Evolutionary conservation across 2,888 invertebrate genomes (phyloP).

Genomic region (Chrysina gloriosa): DNA sequence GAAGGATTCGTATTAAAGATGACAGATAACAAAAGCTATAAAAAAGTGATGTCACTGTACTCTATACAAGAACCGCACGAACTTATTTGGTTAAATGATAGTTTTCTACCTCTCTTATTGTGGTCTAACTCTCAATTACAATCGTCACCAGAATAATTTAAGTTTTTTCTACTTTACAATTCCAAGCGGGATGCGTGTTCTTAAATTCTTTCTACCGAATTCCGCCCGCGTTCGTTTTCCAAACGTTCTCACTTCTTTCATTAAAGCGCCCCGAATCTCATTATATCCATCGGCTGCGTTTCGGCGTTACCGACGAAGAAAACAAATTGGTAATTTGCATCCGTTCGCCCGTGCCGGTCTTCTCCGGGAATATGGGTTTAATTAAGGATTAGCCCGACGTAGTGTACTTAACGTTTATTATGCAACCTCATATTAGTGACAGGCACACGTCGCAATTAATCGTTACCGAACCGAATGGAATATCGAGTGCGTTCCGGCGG

Average conservation of each 20-base stretch:
- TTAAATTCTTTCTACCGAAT: too few relatives aligned
- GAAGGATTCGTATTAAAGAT: too few relatives aligned
- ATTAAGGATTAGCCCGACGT: conserved; percentile 13
- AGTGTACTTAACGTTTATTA: conserved; percentile 16
- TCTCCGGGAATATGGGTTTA: conserved; percentile 9
- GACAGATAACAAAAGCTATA: too few relatives aligned
- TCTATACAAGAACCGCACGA: too few relatives aligned
- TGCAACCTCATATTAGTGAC: conserved; percentile 21
- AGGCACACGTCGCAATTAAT: conserved; percentile 6
- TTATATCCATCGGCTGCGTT: background rate
- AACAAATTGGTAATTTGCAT: conserved; percentile 15
- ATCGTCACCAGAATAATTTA: too few relatives aligned
- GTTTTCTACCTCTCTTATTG: too few relatives aligned
- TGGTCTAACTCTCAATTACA: too few relatives aligned
- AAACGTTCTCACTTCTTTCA: background rate
- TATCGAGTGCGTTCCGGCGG: background rate
- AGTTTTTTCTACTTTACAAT: too few relatives aligned
- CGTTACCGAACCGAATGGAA: background rate
- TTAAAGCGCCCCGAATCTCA: background rate
- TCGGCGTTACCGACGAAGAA: background rate
- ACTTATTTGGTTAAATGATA: too few relatives aligned
- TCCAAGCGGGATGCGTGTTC: too few relatives aligned
- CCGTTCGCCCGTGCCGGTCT: background rate
- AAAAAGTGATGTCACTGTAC: too few relatives aligned
- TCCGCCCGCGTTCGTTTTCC: too few relatives aligned